Conservation (phyloP, 2,888 invertebrate genomes). For the Drosophila anceps region DNA sequence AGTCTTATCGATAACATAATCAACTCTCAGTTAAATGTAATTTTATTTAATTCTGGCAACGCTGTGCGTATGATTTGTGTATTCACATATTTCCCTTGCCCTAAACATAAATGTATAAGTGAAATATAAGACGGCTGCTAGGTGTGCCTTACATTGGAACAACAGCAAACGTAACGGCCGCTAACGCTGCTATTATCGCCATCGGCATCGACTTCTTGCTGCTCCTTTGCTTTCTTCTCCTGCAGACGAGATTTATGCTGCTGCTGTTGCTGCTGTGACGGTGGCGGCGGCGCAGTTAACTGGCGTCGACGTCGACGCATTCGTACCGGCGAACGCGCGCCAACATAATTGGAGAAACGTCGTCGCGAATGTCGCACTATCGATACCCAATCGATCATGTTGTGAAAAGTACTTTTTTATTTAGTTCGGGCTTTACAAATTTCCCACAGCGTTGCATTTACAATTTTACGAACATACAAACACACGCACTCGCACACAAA, state of each 20-base stretch:
- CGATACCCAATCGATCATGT: constrained; percentile 92
- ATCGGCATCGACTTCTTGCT: constrained; percentile 32
- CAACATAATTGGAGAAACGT: constrained; percentile 90
- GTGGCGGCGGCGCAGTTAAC: constrained; percentile 75
- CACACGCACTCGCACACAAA: not conserved
- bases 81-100: not conserved
- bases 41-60: not conserved
- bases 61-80: not conserved
- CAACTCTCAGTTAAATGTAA: not conserved
- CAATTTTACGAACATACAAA: not conserved
- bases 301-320: constrained; percentile 86
- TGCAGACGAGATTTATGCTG: constrained; percentile 63
- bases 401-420: constrained; percentile 19
- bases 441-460: constrained; percentile 22
- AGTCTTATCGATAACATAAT: not conserved
- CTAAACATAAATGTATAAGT: not conserved
- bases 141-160: constrained; percentile 80
- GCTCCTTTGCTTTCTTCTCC: constrained; percentile 46
- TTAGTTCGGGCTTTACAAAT: constrained; percentile 12
- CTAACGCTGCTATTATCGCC: constrained; percentile 40
- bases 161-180: constrained; percentile 82
- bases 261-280: constrained; percentile 37
- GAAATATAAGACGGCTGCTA: not conserved
- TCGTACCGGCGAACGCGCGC: constrained; percentile 88
- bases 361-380: constrained; percentile 90